Evolutionary conservation across 2,113 vertebrate species (phyloP).

Genomic region (Leptodactylus fuscus): DNA sequence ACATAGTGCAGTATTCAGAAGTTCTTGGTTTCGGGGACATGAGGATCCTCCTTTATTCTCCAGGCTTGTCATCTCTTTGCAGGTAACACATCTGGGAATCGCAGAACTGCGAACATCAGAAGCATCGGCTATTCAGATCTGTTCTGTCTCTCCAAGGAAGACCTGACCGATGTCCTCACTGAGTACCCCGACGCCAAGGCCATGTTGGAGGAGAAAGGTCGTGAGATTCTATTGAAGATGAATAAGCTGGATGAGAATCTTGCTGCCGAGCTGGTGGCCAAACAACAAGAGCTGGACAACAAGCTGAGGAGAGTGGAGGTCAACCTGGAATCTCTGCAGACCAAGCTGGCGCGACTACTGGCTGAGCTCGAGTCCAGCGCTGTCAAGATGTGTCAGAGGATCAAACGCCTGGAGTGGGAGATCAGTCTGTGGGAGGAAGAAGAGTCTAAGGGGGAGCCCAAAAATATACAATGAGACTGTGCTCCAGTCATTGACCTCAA

Average conservation of each 20-base stretch:
- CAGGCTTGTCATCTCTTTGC: not conserved
- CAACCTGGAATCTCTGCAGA: conserved; percentile 81
- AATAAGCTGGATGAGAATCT: conserved; percentile 78
- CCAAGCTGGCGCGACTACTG: conserved; percentile 84
- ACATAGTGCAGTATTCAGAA: too few species aligned
- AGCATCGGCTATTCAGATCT: conserved; percentile 93
- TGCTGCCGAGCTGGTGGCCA: conserved; percentile 62
- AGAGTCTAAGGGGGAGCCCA: not conserved
- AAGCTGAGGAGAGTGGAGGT: conserved; percentile 72
- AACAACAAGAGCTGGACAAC: conserved; percentile 70
- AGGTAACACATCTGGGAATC: conserved; percentile 92
- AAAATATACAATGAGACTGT: not conserved
- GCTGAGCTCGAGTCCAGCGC: conserved; percentile 84
- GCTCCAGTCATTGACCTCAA: not conserved
- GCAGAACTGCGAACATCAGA: conserved; percentile 90
- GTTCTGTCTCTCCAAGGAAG: conserved; percentile 91
- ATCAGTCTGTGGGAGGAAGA: conserved; percentile 57
- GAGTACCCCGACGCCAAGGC: conserved; percentile 87
- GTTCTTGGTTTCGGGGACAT: too few species aligned
- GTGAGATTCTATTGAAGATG: conserved; percentile 88
- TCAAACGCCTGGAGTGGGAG: conserved; percentile 79
- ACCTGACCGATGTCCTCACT: conserved; percentile 81
- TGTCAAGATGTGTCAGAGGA: conserved; percentile 77
- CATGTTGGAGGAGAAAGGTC: conserved; percentile 87
- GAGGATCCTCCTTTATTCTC: not conserved